Conservation (phyloP, 2,888 invertebrate genomes). For the Halictus ligatus region DNA sequence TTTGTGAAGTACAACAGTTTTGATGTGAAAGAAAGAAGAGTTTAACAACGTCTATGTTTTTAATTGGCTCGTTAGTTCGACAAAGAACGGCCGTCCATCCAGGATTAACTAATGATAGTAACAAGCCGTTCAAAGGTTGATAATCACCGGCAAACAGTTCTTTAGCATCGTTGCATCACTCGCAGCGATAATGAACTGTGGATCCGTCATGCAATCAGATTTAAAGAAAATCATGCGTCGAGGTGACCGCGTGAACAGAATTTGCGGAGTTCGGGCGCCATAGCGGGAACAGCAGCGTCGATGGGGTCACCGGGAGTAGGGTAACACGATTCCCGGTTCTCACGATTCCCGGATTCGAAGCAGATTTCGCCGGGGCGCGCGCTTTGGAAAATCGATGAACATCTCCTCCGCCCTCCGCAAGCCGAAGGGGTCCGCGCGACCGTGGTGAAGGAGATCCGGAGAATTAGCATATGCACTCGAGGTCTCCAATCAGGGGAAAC, state of each 20-base stretch:
- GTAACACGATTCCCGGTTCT: constrained; percentile 1
- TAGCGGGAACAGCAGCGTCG: background rate
- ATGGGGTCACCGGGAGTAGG: background rate
- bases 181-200: background rate
- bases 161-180: background rate
- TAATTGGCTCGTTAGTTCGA: background rate
- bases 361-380: constrained; percentile 22
- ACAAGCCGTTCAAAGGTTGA: background rate
- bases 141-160: background rate
- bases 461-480: constrained; percentile 53
- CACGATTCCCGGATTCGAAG: constrained; percentile 17
- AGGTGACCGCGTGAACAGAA: background rate
- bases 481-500: constrained; percentile 33
- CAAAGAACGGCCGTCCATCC: background rate
- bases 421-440: background rate
- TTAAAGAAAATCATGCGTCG: background rate
- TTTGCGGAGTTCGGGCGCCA: background rate
- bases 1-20: background rate
- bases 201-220: background rate
- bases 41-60: background rate
- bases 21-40: background rate
- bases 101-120: background rate
- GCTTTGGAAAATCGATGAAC: constrained; percentile 37
- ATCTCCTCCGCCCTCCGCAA: background rate
- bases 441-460: constrained; percentile 21